These are phyloP conservation scores for Gobius niger DNA, from an alignment of 2,113 vertebrate genomes.

Conservation along the genomic window DNA sequence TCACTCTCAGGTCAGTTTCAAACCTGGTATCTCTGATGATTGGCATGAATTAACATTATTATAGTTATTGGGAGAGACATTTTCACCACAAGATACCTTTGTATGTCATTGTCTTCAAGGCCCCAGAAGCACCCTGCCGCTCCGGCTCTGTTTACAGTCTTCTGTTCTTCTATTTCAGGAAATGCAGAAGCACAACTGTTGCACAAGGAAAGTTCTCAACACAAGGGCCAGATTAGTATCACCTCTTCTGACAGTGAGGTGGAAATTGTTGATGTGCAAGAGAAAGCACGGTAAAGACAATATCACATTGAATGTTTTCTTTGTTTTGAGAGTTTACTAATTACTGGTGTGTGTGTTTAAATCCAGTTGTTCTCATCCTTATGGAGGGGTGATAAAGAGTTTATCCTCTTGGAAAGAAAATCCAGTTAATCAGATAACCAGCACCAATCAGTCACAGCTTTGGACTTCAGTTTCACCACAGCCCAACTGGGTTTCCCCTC, in stretches of 20 bases:
- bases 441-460: constrained; percentile 78
- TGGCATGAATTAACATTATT: constrained; percentile 30
- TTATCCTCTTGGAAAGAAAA: constrained; percentile 90
- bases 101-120: constrained; percentile 17
- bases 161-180: constrained; percentile 75
- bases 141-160: constrained; percentile 20
- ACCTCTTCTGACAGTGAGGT: constrained; percentile 94
- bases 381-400: constrained; percentile 94
- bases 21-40: constrained; percentile 56
- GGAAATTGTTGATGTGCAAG: constrained; percentile 95
- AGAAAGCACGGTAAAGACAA: constrained; percentile 85
- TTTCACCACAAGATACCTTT: constrained; percentile 40
- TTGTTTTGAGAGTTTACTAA: constrained; percentile 11
- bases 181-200: constrained; percentile 80
- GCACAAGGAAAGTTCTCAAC: constrained; percentile 77
- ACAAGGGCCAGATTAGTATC: constrained; percentile 87
- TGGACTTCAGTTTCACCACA: constrained; percentile 89
- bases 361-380: constrained; percentile 86
- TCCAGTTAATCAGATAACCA: constrained; percentile 77
- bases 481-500: constrained; percentile 89
- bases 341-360: constrained; percentile 3
- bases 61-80: constrained; percentile 9
- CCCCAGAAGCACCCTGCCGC: constrained; percentile 35
- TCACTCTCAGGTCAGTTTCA: constrained; percentile 85
- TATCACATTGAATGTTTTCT: neutral